A percentile compares a stretch with the other conserved stretches of the same genome.
Conservation (phyloP, 37 sponge, comb jelly and placozoan species). For the Aphrocallistes beatrix region DNA sequence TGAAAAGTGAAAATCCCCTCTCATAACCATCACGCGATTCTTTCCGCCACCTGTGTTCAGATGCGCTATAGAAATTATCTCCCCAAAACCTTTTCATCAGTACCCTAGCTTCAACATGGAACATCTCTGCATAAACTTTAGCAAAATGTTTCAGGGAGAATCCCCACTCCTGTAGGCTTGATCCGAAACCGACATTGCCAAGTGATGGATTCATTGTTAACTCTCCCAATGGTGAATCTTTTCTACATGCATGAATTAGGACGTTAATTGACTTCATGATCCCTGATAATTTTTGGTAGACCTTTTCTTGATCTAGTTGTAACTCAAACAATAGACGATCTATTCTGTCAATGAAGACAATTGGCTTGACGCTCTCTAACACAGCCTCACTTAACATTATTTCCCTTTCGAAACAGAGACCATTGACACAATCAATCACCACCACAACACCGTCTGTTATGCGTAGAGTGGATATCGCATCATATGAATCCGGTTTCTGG, state of each 20-base stretch:
- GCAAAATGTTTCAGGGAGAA: constrained; percentile 98
- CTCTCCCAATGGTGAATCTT: constrained; percentile 87
- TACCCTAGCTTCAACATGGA: constrained; percentile 82
- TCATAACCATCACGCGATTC: constrained; percentile 54
- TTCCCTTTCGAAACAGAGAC: constrained; percentile 94
- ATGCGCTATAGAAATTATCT: constrained; percentile 73
- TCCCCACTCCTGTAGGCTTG: constrained; percentile 97
- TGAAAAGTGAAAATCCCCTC: constrained; percentile 87
- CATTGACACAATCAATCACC: constrained; percentile 94
- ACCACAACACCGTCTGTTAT: constrained; percentile 98
- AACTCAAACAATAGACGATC: constrained; percentile 98
- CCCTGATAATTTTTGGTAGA: constrained; percentile 92
- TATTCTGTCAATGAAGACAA: constrained; percentile 99
- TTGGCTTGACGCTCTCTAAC: constrained; percentile 90
- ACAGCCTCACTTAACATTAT: constrained; percentile 96
- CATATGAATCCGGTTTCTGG: constrained; percentile 90
- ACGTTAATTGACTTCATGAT: constrained; percentile 94
- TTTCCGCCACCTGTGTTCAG: constrained; percentile 84
- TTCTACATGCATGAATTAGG: constrained; percentile 87
- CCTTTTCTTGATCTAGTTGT: constrained; percentile 82
- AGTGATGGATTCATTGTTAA: constrained; percentile 53
- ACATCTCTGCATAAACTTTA: constrained; percentile 86
- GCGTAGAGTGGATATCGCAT: constrained; percentile 93
- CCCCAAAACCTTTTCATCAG: constrained; percentile 96
- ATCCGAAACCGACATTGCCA: constrained; percentile 98